These are phyloP conservation scores for Drosophila leonis DNA, from an alignment of 2,888 invertebrate genomes.

Conservation along the genomic window DNA sequence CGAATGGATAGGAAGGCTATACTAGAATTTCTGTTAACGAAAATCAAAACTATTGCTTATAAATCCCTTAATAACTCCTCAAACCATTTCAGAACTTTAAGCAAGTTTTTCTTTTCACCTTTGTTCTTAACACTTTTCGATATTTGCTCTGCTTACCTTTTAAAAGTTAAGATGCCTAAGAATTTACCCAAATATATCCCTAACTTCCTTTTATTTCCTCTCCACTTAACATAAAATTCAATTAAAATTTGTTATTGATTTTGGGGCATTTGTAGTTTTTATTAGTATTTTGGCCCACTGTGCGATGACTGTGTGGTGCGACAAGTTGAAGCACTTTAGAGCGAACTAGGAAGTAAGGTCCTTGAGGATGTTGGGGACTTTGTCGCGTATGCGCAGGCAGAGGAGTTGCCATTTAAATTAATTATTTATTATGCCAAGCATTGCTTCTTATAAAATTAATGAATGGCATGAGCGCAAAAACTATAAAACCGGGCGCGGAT, in stretches of 20 bases:
- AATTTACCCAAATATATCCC: neutral
- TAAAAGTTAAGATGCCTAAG: too few relatives aligned
- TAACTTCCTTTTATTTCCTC: neutral
- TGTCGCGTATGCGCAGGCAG: conserved; percentile 35
- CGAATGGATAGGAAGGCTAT: too few relatives aligned
- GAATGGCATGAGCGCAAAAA: conserved; percentile 82
- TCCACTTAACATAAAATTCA: neutral
- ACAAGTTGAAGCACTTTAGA: conserved; percentile 44
- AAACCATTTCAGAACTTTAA: neutral
- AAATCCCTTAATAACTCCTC: neutral
- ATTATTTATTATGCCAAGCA: conserved; percentile 83
- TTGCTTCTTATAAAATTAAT: conserved; percentile 84
- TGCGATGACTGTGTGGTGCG: conserved; percentile 21
- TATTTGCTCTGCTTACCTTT: too few relatives aligned
- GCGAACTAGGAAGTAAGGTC: conserved; percentile 14
- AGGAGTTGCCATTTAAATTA: conserved; percentile 78
- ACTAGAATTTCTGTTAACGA: too few relatives aligned
- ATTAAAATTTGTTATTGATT: conserved; percentile 9
- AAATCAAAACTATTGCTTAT: neutral
- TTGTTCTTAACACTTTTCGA: neutral
- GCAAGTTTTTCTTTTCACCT: neutral
- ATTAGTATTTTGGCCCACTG: conserved; percentile 39
- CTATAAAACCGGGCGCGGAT: conserved; percentile 65
- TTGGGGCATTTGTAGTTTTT: conserved; percentile 1
- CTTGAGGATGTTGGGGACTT: conserved; percentile 29